phyloP scores from a whole-genome alignment of 2,797 vertebrate genomes.

The Epinephelus malabaricus region DNA sequence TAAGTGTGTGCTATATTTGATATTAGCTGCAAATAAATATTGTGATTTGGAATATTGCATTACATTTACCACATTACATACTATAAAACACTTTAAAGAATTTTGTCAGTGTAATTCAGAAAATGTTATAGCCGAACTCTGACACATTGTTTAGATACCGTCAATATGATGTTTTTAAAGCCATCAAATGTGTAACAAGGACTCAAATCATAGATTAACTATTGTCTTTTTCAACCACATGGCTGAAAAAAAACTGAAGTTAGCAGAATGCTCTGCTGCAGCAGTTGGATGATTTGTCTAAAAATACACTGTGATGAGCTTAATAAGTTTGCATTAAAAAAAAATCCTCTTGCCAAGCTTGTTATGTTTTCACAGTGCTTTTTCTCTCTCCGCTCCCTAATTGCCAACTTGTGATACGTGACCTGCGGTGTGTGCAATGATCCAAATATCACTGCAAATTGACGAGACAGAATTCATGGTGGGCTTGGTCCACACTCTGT shows the following conservation, averaged over 20 bases:
- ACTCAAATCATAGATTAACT: background rate
- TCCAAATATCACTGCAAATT: conserved; percentile 63
- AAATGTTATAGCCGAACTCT: background rate
- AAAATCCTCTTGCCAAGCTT: conserved; percentile 22
- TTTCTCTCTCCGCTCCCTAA: conserved; percentile 44
- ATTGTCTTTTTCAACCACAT: background rate
- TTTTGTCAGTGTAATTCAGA: background rate
- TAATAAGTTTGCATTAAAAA: conserved; percentile 38
- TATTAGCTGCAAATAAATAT: no score
- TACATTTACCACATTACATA: background rate
- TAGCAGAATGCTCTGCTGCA: background rate
- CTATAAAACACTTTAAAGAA: background rate
- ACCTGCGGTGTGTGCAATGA: conserved; percentile 53
- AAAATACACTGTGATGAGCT: conserved; percentile 41
- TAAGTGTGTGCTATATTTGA: no score
- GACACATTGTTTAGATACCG: background rate
- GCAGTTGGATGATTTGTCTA: conserved; percentile 1
- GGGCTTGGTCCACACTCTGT: conserved; percentile 22
- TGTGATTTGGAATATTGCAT: no score
- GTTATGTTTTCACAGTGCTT: conserved; percentile 16
- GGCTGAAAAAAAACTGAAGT: background rate
- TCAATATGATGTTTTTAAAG: background rate
- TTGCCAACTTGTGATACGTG: conserved; percentile 56
- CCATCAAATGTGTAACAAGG: background rate
- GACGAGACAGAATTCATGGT: conserved; percentile 54